These are phyloP conservation scores for Centroberyx gerrardi DNA, from an alignment of 2,797 vertebrate species.

Conservation along the genomic window DNA sequence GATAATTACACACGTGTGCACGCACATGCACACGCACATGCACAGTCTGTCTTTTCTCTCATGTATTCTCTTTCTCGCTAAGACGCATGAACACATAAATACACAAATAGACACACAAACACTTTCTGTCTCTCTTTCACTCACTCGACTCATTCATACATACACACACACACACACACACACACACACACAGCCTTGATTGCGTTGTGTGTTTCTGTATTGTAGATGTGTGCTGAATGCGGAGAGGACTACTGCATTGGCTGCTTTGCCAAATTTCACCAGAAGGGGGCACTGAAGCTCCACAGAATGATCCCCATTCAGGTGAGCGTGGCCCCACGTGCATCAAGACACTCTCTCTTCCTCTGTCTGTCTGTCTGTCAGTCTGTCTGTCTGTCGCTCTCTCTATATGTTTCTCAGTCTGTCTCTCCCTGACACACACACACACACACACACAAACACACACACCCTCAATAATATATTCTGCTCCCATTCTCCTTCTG, in stretches of 20 bases:
- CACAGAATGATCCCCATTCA: conserved; percentile 87
- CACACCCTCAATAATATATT: conserved; percentile 60
- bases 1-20: neutral
- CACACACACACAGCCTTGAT: conserved; percentile 8
- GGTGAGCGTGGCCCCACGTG: conserved; percentile 72
- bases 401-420: neutral
- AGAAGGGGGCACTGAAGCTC: conserved; percentile 93
- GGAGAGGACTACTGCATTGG: conserved; percentile 88
- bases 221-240: conserved; percentile 88
- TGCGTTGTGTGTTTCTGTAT: conserved; percentile 41
- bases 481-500: conserved; percentile 41
- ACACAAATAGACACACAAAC: neutral
- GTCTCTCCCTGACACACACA: neutral
- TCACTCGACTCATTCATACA: neutral
- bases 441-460: neutral
- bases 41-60: neutral
- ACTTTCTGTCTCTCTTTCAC: neutral
- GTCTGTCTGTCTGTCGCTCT: conserved; percentile 30
- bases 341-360: conserved; percentile 33
- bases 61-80: neutral
- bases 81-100: neutral
- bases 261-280: conserved; percentile 89
- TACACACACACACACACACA: neutral
- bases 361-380: conserved; percentile 20
- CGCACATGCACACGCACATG: neutral